Base-by-base conservation (phyloP, 1,140 invertebrate species). In the Kradibia gibbosae region DNA sequence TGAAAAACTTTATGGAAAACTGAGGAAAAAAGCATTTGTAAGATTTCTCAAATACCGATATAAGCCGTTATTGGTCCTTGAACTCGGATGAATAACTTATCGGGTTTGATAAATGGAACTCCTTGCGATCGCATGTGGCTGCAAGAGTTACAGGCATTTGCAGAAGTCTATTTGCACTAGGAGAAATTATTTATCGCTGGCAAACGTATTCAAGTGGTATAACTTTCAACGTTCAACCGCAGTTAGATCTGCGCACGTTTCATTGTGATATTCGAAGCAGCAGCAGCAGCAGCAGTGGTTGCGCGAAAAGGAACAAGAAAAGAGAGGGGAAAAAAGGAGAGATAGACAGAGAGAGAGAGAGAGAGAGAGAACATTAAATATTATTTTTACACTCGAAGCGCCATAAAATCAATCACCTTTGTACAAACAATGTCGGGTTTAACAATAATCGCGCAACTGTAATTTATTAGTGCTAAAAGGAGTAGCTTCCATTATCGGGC, bases 151-250 rank as follows among this genome's bases (percentile, higher is more conserved):
- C 28, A 70, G 53, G 22, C 78, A 73, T 80, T 80, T 60, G 55
- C 78, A 80, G 45, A 80, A 80, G 78, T 73, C 70, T 55, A 74
- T 80, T 80, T 80, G 20, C 10, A 22, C 78, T 4, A 55, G 20
- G 25, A 55, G 39, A 57, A 80, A 80, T 74, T 74, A 80, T 80
- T 65, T 74, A 80, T 73, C 71, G 71, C 53, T 74, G 57, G 45
- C 48, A 71, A 55, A 65, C 53, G 70, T 71, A 60, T 60, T 72
- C 25, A 48, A 45, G 22, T 78, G 42, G 28, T 62, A 15, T 53
- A 25, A 53, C 45, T 78, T n/a, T 39, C 15, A 42, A 71, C 28
- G 34, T 70, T 31, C 42, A 25, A 8, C 22, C 15, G 22, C 53
- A 22, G 48, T 57, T 55, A 10, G 11, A 55, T 77, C 48, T 34